phyloP scores from a whole-genome alignment of 2,888 invertebrate genomes.

The Nymphalis polychloros region DNA sequence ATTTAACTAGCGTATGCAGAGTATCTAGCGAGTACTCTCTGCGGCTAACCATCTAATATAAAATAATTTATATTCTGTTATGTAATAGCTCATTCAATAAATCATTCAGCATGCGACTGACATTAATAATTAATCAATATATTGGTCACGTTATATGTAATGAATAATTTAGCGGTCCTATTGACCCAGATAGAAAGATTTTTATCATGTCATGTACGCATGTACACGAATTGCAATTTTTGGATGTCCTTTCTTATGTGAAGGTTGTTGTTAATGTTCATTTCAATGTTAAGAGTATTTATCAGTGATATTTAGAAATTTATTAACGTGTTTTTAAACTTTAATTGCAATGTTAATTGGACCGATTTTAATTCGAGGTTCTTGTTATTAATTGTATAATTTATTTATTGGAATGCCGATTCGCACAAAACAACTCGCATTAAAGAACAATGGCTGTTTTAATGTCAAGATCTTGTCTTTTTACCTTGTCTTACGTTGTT shows the following conservation, averaged over 20 bases:
- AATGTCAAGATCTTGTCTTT: too few species aligned
- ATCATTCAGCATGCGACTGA: not conserved
- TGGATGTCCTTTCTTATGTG: conserved; percentile 10
- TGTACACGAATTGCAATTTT: not conserved
- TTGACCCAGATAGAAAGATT: not conserved
- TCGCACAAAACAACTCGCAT: too few species aligned
- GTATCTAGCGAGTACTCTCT: too few species aligned
- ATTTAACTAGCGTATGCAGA: too few species aligned
- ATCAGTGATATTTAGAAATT: not conserved
- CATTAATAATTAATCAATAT: not conserved
- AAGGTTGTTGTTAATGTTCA: conserved; percentile 10
- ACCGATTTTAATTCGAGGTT: too few species aligned
- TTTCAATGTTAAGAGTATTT: not conserved
- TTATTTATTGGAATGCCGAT: too few species aligned
- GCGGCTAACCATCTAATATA: not conserved
- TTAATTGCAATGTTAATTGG: too few species aligned
- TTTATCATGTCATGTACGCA: conserved; percentile 1
- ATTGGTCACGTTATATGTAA: not conserved
- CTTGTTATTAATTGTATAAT: too few species aligned
- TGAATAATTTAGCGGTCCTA: not conserved
- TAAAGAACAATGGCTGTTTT: too few species aligned
- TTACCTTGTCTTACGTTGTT: too few species aligned
- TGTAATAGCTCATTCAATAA: not conserved
- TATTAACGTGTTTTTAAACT: too few species aligned
- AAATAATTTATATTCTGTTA: not conserved